phyloP scores from a whole-genome alignment of 1,140 invertebrate species.

The Archegozetes longisetosus region DNA sequence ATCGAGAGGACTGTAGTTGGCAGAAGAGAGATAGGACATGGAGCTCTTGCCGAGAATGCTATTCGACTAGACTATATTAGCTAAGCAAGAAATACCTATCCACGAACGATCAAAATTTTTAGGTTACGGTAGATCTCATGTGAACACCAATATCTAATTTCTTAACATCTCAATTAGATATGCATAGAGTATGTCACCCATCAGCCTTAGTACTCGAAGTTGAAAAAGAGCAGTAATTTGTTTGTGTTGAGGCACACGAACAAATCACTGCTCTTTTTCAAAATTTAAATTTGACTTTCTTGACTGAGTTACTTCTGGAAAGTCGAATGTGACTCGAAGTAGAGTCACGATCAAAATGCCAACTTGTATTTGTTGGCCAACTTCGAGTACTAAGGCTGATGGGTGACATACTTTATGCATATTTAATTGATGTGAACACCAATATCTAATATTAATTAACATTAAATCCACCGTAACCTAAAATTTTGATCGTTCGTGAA shows the following conservation, averaged over 20 bases:
- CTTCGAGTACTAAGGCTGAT: constrained; percentile 61
- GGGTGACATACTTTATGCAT: constrained; percentile 73
- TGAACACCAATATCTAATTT: constrained; percentile 71
- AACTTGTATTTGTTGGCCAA: constrained; percentile 77
- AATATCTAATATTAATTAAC: constrained; percentile 69
- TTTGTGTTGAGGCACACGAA: background rate
- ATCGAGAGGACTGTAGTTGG: constrained; percentile 50
- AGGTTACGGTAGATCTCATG: constrained; percentile 71
- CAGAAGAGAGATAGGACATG: constrained; percentile 73
- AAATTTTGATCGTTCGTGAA: constrained; percentile 60
- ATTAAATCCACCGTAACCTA: constrained; percentile 69
- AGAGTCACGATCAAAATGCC: constrained; percentile 95
- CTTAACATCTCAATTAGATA: constrained; percentile 82
- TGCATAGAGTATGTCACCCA: constrained; percentile 70
- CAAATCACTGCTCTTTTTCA: background rate
- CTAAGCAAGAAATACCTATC: constrained; percentile 58
- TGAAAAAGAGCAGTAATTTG: no score
- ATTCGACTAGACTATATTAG: constrained; percentile 67
- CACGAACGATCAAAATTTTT: constrained; percentile 65
- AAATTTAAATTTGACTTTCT: constrained; percentile 1
- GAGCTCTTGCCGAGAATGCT: constrained; percentile 81
- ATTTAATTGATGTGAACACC: constrained; percentile 69
- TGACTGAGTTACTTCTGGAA: constrained; percentile 52
- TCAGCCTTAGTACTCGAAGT: constrained; percentile 67
- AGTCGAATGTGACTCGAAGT: constrained; percentile 69